Base-by-base conservation (phyloP, 2,888 invertebrate genomes). In the Euproctis similis region DNA sequence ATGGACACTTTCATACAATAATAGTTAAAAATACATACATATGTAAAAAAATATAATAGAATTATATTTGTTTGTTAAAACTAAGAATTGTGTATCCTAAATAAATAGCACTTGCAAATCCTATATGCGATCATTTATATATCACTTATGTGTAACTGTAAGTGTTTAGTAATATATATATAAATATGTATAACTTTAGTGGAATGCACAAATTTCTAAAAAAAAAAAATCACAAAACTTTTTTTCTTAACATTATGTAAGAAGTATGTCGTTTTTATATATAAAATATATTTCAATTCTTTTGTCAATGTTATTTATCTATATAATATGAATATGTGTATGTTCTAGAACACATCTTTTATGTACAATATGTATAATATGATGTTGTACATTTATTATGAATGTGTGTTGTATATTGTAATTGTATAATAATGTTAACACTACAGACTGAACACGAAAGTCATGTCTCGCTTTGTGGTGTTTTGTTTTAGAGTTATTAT, bases 161-260 rank as follows among this genome's bases (percentile, higher is more conserved):
- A 30, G 46, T 39, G 45, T 42, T 54, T 66, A 65, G 56, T n/a
- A n/a, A n/a, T n/a, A n/a, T n/a, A n/a, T n/a, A n/a, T n/a, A n/a
- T n/a, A n/a, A n/a, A n/a, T n/a, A n/a, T n/a, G n/a, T n/a, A n/a
- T n/a, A n/a, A n/a, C n/a, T n/a, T n/a, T n/a, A n/a, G n/a, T n/a
- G 52, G 48, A 54, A 63, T 59, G 80, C 80, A 81, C 80, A 80
- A 78, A 78, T 60, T 67, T 65, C 62, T 60, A 24, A 34, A 39
- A 37, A 44, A 43, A n/a, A n/a, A 56, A 46, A 29, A 58, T 63
- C 67, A 67, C 63, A 68, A 61, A 10, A 9, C 4, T 10, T 21
- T 63, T 59, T 61, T 59, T 39, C 66, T 68, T n/a, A n/a, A n/a
- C n/a, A n/a, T n/a, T n/a, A n/a, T n/a, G n/a, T n/a, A n/a, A n/a